These are phyloP conservation scores for Cinclus cinclus DNA, from an alignment of 2,113 vertebrate species.

Conservation along the genomic window DNA sequence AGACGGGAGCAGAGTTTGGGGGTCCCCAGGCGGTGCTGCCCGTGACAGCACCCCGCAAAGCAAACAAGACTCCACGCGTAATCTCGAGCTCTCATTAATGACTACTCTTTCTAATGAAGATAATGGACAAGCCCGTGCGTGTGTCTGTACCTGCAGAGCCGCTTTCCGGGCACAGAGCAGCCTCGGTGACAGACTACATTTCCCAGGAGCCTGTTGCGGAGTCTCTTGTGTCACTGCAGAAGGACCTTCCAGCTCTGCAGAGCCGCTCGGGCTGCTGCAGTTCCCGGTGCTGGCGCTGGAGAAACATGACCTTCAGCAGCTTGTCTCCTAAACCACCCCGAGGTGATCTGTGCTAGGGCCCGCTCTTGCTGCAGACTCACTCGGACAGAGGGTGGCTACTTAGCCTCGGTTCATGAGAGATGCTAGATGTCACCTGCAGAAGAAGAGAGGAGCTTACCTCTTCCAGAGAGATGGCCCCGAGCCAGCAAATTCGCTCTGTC, in stretches of 20 bases:
- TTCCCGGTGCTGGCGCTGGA: background rate
- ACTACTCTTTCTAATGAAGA: background rate
- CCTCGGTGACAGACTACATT: slow-evolving; percentile 51
- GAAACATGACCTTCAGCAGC: background rate
- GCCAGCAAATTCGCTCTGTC: slow-evolving; percentile 82
- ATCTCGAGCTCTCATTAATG: background rate
- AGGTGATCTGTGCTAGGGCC: background rate
- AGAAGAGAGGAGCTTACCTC: slow-evolving; percentile 55
- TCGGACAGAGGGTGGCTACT: background rate
- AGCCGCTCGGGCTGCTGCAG: background rate
- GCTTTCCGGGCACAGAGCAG: background rate
- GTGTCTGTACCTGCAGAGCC: background rate
- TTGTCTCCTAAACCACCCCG: background rate
- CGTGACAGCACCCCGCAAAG: background rate
- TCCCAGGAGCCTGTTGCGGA: slow-evolving; percentile 60
- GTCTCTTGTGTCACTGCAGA: background rate
- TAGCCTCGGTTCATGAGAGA: background rate
- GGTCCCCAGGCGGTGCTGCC: background rate
- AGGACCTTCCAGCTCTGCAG: background rate
- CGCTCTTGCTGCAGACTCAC: background rate
- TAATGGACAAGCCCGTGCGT: accelerated
- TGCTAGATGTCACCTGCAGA: slow-evolving; percentile 67
- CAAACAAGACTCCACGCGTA: background rate
- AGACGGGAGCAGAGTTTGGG: accelerated
- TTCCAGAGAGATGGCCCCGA: slow-evolving; percentile 77